phyloP scores from a whole-genome alignment of 2,113 vertebrate genomes.

The Excalfactoria chinensis region DNA sequence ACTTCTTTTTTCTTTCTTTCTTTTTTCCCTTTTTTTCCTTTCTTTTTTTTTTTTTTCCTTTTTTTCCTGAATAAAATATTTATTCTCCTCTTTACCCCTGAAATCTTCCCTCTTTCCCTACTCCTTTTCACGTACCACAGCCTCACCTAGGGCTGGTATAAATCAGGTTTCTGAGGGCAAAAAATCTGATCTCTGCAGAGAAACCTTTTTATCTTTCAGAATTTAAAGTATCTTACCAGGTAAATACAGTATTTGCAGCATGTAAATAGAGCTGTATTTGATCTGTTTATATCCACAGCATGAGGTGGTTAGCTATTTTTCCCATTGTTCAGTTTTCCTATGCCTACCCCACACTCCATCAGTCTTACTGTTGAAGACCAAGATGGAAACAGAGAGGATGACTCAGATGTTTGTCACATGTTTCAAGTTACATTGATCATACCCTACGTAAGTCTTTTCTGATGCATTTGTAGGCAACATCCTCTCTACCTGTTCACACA shows the following conservation, averaged over 20 bases:
- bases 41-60: not conserved
- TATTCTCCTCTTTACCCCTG: not conserved
- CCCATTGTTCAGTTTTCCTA: not conserved
- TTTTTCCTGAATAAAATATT: not conserved
- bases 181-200: not conserved
- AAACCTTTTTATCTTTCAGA: not conserved
- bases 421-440: not conserved
- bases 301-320: not conserved
- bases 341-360: not conserved
- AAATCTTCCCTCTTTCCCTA: not conserved
- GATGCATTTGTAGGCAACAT: rapidly evolving
- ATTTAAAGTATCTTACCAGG: not conserved
- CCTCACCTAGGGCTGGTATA: not conserved
- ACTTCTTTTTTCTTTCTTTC: not conserved
- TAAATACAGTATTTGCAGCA: not conserved
- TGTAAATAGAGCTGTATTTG: not conserved
- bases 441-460: not conserved
- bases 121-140: not conserved
- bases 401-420: not conserved
- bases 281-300: not conserved
- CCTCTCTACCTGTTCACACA: not conserved
- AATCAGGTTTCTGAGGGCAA: not conserved
- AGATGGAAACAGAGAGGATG: not conserved
- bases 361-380: not conserved
- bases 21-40: rapidly evolving